phyloP scores from a whole-genome alignment of 2,113 vertebrate species.

The Megatriorchis doriae region DNA sequence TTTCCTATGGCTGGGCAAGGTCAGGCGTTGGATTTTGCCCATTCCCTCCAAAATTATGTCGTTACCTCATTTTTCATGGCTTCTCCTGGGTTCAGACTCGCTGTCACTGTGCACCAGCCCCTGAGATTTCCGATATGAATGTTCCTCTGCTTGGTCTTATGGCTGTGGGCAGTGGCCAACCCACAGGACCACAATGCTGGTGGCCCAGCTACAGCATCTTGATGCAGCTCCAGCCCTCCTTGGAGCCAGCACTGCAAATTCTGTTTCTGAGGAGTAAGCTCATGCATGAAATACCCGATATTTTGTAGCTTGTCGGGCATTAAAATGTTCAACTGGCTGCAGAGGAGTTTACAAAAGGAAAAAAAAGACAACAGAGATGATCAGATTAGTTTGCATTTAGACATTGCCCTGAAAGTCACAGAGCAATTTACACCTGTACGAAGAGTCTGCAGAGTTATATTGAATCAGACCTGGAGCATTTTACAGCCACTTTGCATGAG shows the following conservation, averaged over 20 bases:
- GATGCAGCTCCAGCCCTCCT: background rate
- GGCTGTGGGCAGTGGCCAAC: background rate
- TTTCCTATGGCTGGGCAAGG: background rate
- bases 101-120: background rate
- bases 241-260: background rate
- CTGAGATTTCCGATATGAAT: background rate
- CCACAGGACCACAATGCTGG: background rate
- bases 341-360: background rate
- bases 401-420: background rate
- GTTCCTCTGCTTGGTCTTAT: background rate
- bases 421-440: constrained; percentile 53
- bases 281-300: background rate
- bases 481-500: constrained; percentile 50
- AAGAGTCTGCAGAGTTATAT: background rate
- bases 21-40: background rate
- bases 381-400: constrained; percentile 9
- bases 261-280: background rate
- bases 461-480: constrained; percentile 30
- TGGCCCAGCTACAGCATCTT: background rate
- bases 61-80: background rate
- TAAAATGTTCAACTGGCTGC: background rate
- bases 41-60: background rate
- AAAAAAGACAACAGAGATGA: background rate
- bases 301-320: background rate
- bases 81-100: background rate